Conservation (phyloP, 2,113 vertebrate genomes). For the zebrafish (Danio rerio) region GRCz12tu NC_133177.1:42443501-42444000, state of each 20-base stretch:
- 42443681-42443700: too few species aligned
- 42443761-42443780: neutral
- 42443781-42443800: neutral
- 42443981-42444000: conserved; percentile 20
- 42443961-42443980: conserved; percentile 35
- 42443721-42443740: neutral
- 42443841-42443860: neutral
- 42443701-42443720: too few species aligned
- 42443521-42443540: too few species aligned
- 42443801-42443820: neutral
- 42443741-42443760: neutral
- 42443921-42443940: conserved; percentile 15
- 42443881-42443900: neutral
- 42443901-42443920: conserved; percentile 13
- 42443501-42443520: too few species aligned
- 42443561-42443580: too few species aligned
- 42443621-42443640: too few species aligned
- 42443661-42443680: too few species aligned
- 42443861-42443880: neutral
- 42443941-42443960: neutral
- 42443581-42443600: too few species aligned
- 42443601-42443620: too few species aligned
- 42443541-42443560: too few species aligned
- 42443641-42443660: too few species aligned
- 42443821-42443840: neutral